A percentile compares a stretch with the other conserved stretches of the same genome.
Conservation (phyloP, 1,140 invertebrate genomes). For the Holotrichia oblita region DNA sequence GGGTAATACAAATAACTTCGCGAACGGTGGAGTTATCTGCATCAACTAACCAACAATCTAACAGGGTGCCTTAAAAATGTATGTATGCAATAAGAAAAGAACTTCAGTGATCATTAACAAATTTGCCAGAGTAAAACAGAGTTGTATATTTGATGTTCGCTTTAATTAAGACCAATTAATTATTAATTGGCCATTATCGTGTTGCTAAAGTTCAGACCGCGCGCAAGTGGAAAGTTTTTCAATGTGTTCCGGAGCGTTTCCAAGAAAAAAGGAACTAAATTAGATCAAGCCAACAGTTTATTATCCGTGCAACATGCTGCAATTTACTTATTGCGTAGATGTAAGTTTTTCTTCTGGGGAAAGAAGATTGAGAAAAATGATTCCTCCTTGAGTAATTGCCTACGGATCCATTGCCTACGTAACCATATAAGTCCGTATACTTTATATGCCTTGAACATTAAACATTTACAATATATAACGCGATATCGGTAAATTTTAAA, state of each 20-base stretch:
- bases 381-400: too few relatives aligned
- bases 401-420: too few relatives aligned
- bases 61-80: neutral
- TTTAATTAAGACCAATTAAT: slow-evolving; percentile 35
- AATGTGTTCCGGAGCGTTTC: neutral
- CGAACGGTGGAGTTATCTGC: neutral
- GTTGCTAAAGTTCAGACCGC: slow-evolving; percentile 18
- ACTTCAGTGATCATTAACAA: slow-evolving; percentile 21
- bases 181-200: slow-evolving; percentile 34
- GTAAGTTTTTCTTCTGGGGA: neutral
- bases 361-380: neutral
- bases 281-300: neutral
- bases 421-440: too few relatives aligned
- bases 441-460: too few relatives aligned
- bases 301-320: neutral
- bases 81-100: neutral
- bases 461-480: too few relatives aligned
- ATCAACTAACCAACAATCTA: slow-evolving; percentile 1
- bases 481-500: too few relatives aligned
- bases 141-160: neutral
- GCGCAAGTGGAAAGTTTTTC: slow-evolving; percentile 23
- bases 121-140: neutral
- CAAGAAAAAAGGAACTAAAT: neutral
- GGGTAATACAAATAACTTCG: neutral
- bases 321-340: neutral